Percentiles rank a stretch among this genome's conserved stretches.
phyloP scores from a whole-genome alignment of 2,888 invertebrate genomes.

The Acrobasis suavella region DNA sequence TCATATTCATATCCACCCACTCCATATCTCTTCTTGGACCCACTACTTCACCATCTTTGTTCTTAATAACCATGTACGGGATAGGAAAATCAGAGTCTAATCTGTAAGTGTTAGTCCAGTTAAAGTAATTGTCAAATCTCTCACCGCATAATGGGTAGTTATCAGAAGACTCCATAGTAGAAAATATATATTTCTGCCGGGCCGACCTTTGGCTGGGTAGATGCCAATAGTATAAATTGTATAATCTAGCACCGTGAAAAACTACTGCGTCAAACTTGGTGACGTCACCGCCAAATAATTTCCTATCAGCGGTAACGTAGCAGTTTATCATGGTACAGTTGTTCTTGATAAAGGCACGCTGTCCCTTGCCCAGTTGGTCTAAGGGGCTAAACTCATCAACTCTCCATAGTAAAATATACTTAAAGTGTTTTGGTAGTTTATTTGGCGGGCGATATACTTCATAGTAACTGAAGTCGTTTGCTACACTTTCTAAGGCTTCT shows the following conservation, averaged over 20 bases:
- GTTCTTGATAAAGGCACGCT: conserved; percentile 56
- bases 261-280: conserved; percentile 62
- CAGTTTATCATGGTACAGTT: conserved; percentile 64
- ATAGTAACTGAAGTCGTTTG: too few species aligned
- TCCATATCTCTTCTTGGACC: conserved; percentile 57
- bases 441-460: too few species aligned
- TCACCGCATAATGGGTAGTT: conserved; percentile 59
- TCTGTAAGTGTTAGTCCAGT: conserved; percentile 71
- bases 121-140: conserved; percentile 62
- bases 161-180: conserved; percentile 68
- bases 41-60: conserved; percentile 49
- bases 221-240: conserved; percentile 26
- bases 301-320: conserved; percentile 55
- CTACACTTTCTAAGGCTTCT: too few species aligned
- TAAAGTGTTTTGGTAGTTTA: conserved; percentile 49
- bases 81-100: conserved; percentile 66
- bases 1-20: conserved; percentile 45
- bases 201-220: conserved; percentile 51
- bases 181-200: conserved; percentile 66
- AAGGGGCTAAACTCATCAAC: conserved; percentile 53
- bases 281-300: conserved; percentile 50
- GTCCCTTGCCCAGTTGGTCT: conserved; percentile 53
- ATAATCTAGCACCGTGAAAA: conserved; percentile 62
- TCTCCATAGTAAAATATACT: conserved; percentile 68
- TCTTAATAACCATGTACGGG: conserved; percentile 57